A percentile compares a stretch with the other conserved stretches of the same genome.
Conservation (phyloP, 2,888 invertebrate genomes). For the Linyphia triangularis region DNA sequence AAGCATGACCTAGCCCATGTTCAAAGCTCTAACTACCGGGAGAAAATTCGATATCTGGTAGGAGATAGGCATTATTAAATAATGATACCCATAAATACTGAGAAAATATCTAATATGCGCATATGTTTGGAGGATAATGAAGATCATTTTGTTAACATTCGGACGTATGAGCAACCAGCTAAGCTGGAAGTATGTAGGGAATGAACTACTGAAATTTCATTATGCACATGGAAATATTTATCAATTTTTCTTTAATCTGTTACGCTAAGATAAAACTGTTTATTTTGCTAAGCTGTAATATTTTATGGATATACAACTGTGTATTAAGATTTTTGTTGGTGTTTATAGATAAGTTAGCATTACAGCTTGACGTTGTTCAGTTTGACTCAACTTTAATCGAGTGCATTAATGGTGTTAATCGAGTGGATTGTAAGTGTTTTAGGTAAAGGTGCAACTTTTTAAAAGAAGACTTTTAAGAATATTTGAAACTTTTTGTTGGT, state of each 20-base stretch:
- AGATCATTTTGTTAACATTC: neutral
- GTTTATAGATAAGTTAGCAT: too few species aligned
- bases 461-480: too few species aligned
- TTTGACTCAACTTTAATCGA: too few species aligned
- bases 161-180: neutral
- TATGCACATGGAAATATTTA: conserved; percentile 3
- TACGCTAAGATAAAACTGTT: neutral
- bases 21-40: neutral
- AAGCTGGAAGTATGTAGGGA: neutral
- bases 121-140: conserved; percentile 8
- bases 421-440: too few species aligned
- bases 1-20: conserved; percentile 49
- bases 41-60: neutral
- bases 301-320: too few species aligned
- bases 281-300: too few species aligned
- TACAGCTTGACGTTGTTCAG: too few species aligned
- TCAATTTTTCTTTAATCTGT: neutral
- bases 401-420: too few species aligned
- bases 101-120: conserved; percentile 22
- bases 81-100: conserved; percentile 59
- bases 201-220: neutral
- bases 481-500: too few species aligned
- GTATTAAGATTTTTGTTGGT: too few species aligned
- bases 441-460: too few species aligned
- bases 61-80: conserved; percentile 56